A percentile compares a stretch with the other conserved stretches of the same genome.
phyloP scores from a whole-genome alignment of 2,888 invertebrate species.

The Phalangium opilio region DNA sequence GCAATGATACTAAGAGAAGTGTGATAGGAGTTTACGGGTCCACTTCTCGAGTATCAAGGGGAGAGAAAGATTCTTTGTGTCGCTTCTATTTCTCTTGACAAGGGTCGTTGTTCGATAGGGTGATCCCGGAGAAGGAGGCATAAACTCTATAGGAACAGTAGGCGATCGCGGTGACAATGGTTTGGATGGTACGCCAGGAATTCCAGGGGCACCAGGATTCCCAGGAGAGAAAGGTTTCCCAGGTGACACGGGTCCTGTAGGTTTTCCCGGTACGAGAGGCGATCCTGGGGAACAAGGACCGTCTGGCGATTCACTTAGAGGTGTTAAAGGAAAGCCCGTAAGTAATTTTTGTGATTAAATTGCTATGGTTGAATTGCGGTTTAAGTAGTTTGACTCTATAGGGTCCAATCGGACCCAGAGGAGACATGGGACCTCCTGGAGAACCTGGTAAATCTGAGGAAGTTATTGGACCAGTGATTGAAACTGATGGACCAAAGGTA shows the following conservation, averaged over 20 bases:
- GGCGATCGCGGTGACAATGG: constrained; percentile 27
- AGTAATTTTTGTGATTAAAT: background rate
- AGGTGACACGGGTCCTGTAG: constrained; percentile 36
- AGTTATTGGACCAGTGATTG: background rate
- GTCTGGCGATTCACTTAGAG: constrained; percentile 10
- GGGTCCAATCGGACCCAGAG: constrained; percentile 14
- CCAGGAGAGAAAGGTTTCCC: constrained; percentile 46
- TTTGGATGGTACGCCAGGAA: constrained; percentile 11
- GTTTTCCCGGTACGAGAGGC: constrained; percentile 8
- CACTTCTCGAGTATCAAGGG: no score
- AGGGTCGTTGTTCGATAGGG: constrained; percentile 21
- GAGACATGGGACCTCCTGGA: constrained; percentile 37
- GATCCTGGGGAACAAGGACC: constrained; percentile 43
- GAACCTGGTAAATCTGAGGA: constrained; percentile 31
- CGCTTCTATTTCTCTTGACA: no score
- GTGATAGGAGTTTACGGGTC: no score
- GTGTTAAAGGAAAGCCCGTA: constrained; percentile 12
- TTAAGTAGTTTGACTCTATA: background rate
- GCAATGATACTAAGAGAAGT: no score
- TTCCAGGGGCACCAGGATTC: constrained; percentile 9
- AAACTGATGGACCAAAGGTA: constrained; percentile 10
- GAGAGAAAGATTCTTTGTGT: no score
- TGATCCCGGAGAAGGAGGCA: constrained; percentile 24
- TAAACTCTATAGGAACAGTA: constrained; percentile 24
- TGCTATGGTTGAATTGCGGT: background rate